Evolutionary conservation across 2,888 invertebrate genomes (phyloP).

Genomic region (Eutolmus rufibarbis): DNA sequence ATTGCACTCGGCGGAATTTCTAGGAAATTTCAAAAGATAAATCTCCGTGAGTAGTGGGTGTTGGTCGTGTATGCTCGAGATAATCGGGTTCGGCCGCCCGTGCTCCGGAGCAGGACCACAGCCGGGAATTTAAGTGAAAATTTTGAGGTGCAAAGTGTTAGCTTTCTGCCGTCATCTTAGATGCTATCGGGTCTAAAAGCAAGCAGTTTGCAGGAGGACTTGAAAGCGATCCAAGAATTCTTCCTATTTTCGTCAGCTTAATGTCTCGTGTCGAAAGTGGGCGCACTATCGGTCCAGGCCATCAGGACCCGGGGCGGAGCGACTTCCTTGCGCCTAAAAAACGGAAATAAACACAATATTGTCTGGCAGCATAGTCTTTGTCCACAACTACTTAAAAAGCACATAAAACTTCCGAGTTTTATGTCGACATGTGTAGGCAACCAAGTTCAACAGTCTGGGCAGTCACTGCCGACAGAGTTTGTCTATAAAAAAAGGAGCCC

Average conservation of each 20-base stretch:
- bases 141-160: slow-evolving; percentile 11
- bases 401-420: slow-evolving; percentile 30
- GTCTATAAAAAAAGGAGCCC: background rate
- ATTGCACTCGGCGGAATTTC: background rate
- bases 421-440: slow-evolving; percentile 27
- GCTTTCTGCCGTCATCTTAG: background rate
- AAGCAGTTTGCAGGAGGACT: slow-evolving; percentile 27
- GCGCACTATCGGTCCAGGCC: background rate
- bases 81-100: background rate
- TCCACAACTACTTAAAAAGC: slow-evolving; percentile 37
- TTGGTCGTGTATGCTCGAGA: background rate
- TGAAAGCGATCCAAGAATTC: background rate
- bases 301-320: slow-evolving; percentile 15
- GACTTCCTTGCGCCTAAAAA: slow-evolving; percentile 24
- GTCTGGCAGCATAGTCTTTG: slow-evolving; percentile 33
- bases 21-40: slow-evolving; percentile 13
- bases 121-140: background rate
- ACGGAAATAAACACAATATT: slow-evolving; percentile 39
- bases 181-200: slow-evolving; percentile 25
- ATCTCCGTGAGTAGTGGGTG: background rate
- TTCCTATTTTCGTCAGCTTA: background rate
- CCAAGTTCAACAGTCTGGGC: background rate
- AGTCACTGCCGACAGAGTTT: background rate
- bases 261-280: slow-evolving; percentile 25
- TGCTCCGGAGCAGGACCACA: background rate